phyloP scores from a whole-genome alignment of 2,797 vertebrate genomes.

The Hippocampus kuda region DNA sequence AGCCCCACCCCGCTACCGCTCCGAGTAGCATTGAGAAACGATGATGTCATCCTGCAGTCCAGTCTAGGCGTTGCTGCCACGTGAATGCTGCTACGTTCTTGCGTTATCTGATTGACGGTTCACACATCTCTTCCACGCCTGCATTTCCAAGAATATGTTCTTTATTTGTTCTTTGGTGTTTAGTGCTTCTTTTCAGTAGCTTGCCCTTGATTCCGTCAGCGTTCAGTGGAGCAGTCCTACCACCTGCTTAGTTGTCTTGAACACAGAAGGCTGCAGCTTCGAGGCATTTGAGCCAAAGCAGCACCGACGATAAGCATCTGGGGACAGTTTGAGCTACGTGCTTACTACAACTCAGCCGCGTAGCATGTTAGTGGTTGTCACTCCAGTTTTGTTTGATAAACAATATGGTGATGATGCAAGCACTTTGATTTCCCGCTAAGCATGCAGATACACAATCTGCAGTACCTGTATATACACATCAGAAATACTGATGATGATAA shows the following conservation, averaged over 20 bases:
- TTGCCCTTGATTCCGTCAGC: constrained; percentile 19
- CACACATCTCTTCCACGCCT: too few relatives aligned
- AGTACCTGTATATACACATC: too few relatives aligned
- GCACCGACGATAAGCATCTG: not conserved
- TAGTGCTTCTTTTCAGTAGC: constrained; percentile 7
- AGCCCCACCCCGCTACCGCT: constrained; percentile 15
- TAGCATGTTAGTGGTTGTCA: not conserved
- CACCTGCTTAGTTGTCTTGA: not conserved
- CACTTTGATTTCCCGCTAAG: not conserved
- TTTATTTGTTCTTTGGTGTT: not conserved
- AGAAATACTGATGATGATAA: too few relatives aligned
- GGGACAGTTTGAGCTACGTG: constrained; percentile 12
- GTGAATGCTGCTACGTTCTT: constrained; percentile 28
- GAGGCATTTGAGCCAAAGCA: not conserved
- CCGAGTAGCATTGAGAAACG: constrained; percentile 19
- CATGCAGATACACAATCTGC: too few relatives aligned
- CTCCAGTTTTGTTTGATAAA: constrained; percentile 6
- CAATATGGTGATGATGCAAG: not conserved
- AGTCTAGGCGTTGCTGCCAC: constrained; percentile 6
- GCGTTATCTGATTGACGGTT: not conserved
- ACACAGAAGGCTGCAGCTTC: constrained; percentile 6
- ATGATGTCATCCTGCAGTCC: constrained; percentile 56
- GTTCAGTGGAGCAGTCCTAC: constrained; percentile 25
- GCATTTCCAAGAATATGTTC: constrained; percentile 11
- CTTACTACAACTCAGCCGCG: constrained; percentile 1